phyloP scores from a whole-genome alignment of 2,113 vertebrate genomes.

The Anarrhichthys ocellatus region DNA sequence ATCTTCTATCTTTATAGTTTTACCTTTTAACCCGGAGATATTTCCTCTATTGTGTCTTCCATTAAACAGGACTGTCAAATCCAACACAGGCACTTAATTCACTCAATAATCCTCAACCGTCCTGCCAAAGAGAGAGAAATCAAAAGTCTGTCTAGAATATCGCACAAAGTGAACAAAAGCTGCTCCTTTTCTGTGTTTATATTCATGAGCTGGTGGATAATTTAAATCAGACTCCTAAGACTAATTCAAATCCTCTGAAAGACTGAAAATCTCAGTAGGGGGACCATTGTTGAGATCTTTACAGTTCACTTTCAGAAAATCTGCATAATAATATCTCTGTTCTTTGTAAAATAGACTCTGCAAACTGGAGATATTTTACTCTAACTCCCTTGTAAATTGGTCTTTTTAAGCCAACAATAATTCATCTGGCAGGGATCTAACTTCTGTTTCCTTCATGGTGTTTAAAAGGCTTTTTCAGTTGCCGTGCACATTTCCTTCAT shows the following conservation, averaged over 20 bases:
- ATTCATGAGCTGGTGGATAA: conserved; percentile 63
- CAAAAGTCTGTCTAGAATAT: conserved; percentile 18
- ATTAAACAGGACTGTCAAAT: conserved; percentile 4
- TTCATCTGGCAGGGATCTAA: not conserved
- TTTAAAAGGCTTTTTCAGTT: conserved; percentile 7
- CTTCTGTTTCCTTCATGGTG: conserved; percentile 24
- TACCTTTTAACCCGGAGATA: not conserved
- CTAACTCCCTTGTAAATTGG: conserved; percentile 19
- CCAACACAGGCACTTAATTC: conserved; percentile 10
- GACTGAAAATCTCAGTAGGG: conserved; percentile 1
- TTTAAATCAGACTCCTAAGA: conserved; percentile 39
- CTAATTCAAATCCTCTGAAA: conserved; percentile 36
- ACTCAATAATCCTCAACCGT: conserved; percentile 10
- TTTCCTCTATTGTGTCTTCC: not conserved
- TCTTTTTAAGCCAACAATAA: conserved; percentile 36
- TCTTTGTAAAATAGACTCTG: conserved; percentile 8
- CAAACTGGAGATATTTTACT: conserved; percentile 3
- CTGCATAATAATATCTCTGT: conserved; percentile 20
- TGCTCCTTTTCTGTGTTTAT: conserved; percentile 41
- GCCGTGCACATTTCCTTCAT: not conserved
- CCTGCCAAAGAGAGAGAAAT: conserved; percentile 9
- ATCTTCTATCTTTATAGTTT: not conserved
- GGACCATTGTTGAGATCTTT: conserved; percentile 38
- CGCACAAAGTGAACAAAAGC: conserved; percentile 43
- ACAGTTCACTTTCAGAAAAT: conserved; percentile 42